phyloP scores from a whole-genome alignment of 2,797 vertebrate species.

The Protonibea diacanthus region DNA sequence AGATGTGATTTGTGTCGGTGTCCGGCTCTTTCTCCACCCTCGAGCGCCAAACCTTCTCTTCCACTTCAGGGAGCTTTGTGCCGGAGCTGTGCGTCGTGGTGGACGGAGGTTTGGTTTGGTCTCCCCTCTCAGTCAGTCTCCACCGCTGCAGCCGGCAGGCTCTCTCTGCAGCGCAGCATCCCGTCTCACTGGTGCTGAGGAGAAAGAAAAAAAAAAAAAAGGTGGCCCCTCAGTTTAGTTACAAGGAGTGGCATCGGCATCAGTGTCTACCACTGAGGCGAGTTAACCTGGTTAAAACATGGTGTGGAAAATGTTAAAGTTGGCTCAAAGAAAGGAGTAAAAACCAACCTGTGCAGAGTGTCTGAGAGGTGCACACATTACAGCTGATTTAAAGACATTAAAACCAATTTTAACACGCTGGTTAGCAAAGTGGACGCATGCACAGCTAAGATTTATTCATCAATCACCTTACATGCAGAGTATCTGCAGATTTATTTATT shows the following conservation, averaged over 20 bases:
- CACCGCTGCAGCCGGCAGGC: slow-evolving; percentile 64
- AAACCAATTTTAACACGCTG: not conserved
- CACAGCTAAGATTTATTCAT: not conserved
- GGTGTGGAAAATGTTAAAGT: not conserved
- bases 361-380: not conserved
- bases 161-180: slow-evolving; percentile 71
- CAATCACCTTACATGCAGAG: not conserved
- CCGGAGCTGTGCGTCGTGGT: slow-evolving; percentile 52
- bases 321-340: not conserved
- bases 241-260: slow-evolving; percentile 69
- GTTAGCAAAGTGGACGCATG: not conserved
- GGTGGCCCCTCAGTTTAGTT: slow-evolving; percentile 60
- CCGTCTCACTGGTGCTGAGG: slow-evolving; percentile 62
- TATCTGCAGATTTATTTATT: too few relatives aligned
- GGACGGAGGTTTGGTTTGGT: slow-evolving; percentile 45
- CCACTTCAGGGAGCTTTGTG: slow-evolving; percentile 40
- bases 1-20: not conserved
- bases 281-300: not conserved
- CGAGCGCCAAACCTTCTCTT: not conserved
- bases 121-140: slow-evolving; percentile 53
- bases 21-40: not conserved
- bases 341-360: not conserved
- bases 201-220: not conserved
- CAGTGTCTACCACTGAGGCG: not conserved
- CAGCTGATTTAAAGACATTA: too few relatives aligned